Percentiles rank a stretch among this genome's conserved stretches.
These are phyloP conservation scores for Terrapene triunguis DNA, from an alignment of 2,113 vertebrate species.

Conservation along the genomic window DNA sequence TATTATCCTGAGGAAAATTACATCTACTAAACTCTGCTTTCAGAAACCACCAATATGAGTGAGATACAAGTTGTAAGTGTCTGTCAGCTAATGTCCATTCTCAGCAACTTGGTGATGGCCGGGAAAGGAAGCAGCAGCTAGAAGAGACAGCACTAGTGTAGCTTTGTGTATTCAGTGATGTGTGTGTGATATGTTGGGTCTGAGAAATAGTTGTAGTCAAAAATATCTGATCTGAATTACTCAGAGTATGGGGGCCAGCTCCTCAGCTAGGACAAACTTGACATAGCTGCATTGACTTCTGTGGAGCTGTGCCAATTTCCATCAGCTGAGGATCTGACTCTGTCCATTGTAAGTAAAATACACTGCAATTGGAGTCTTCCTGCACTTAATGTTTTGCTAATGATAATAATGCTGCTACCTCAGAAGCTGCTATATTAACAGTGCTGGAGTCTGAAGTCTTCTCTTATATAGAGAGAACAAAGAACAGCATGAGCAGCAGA, in stretches of 20 bases:
- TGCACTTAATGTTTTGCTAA: background rate
- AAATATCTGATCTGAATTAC: background rate
- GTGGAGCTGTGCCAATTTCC: background rate
- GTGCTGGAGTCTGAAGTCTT: background rate
- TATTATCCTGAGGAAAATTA: background rate
- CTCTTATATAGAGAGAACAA: background rate
- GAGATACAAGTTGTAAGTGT: background rate
- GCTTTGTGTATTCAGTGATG: background rate
- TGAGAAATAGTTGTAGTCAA: background rate
- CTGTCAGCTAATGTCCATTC: background rate
- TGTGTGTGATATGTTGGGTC: background rate
- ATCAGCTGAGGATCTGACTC: background rate
- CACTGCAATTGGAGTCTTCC: background rate
- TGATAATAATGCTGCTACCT: fast-evolving
- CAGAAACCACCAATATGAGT: background rate
- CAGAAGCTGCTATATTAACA: background rate
- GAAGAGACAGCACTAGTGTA: background rate
- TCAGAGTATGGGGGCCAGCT: background rate
- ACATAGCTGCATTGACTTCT: background rate
- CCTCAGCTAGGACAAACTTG: background rate
- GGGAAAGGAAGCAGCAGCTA: background rate
- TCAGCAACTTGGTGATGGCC: background rate
- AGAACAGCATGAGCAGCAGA: background rate
- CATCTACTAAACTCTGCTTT: background rate
- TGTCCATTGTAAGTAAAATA: background rate